Percentiles rank a stretch among this genome's conserved stretches.
Conservation (phyloP, 1,140 invertebrate species). For the Xylocopa sonorina region DNA sequence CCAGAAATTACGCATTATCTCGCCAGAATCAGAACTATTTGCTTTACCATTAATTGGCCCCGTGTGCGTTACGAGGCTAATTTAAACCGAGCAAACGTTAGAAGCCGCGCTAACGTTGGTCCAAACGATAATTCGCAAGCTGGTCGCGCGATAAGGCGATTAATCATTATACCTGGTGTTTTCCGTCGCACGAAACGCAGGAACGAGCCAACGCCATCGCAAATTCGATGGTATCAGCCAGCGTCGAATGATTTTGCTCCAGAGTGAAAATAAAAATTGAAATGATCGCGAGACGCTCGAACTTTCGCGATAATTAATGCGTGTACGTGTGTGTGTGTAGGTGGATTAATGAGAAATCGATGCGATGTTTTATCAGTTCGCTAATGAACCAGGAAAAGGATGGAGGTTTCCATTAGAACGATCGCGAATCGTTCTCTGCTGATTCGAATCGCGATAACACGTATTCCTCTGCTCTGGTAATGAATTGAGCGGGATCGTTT, state of each 20-base stretch:
- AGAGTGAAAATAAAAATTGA: constrained; percentile 17
- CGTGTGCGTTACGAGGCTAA: background rate
- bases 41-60: background rate
- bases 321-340: too few species aligned
- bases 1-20: too few species aligned
- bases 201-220: constrained; percentile 3
- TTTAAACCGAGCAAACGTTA: constrained; percentile 23
- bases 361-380: constrained; percentile 9
- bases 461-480: background rate
- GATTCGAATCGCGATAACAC: background rate
- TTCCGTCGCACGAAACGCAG: constrained; percentile 26
- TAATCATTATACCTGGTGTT: constrained; percentile 43
- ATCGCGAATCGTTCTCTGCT: background rate
- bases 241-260: constrained; percentile 23
- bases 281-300: too few species aligned
- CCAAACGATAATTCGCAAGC: constrained; percentile 30
- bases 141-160: constrained; percentile 37
- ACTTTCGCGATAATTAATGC: too few species aligned
- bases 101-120: constrained; percentile 12
- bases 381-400: constrained; percentile 25
- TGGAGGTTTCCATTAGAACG: constrained; percentile 5
- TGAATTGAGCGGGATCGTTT: background rate
- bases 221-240: constrained; percentile 24
- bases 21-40: background rate
- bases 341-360: constrained; percentile 37